Evolutionary conservation across 2,888 invertebrate species (phyloP).

Genomic region (Drosophila atroscutellata): DNA sequence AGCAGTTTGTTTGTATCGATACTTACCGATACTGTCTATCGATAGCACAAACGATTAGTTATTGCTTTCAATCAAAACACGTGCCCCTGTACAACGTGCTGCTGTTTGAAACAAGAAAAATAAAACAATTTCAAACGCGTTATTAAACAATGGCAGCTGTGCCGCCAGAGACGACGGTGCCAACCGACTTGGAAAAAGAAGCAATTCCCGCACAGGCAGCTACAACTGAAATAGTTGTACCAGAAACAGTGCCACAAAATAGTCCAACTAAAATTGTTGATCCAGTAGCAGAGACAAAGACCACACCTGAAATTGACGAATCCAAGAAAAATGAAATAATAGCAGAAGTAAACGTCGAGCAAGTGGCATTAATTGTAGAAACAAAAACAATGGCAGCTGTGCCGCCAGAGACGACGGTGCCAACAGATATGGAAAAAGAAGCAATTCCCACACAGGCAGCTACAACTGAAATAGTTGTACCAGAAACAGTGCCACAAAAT

Average conservation of each 20-base stretch:
- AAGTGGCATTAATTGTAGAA: neutral
- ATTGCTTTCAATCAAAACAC: constrained; percentile 46
- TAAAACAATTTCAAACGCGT: neutral
- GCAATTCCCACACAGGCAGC: neutral
- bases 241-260: neutral
- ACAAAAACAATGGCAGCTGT: constrained; percentile 17
- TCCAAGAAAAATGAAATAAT: neutral
- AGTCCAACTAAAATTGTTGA: neutral
- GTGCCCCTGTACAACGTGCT: constrained; percentile 54
- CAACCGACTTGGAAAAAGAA: constrained; percentile 5
- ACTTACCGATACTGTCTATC: constrained; percentile 25
- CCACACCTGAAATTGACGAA: constrained; percentile 10
- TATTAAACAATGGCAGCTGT: constrained; percentile 19
- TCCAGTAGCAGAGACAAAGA: neutral
- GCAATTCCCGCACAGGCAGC: neutral
- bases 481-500: neutral
- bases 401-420: constrained; percentile 36
- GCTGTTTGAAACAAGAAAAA: constrained; percentile 7
- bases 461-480: neutral
- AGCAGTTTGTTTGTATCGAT: neutral
- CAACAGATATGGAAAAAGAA: constrained; percentile 4
- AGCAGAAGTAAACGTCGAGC: neutral
- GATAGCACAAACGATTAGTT: constrained; percentile 14
- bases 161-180: constrained; percentile 35
- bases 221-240: neutral